Evolutionary conservation across 2,888 invertebrate genomes (phyloP), one percentile per base, ranked within the genome.

Genomic region (Tillus elongatus): DNA sequence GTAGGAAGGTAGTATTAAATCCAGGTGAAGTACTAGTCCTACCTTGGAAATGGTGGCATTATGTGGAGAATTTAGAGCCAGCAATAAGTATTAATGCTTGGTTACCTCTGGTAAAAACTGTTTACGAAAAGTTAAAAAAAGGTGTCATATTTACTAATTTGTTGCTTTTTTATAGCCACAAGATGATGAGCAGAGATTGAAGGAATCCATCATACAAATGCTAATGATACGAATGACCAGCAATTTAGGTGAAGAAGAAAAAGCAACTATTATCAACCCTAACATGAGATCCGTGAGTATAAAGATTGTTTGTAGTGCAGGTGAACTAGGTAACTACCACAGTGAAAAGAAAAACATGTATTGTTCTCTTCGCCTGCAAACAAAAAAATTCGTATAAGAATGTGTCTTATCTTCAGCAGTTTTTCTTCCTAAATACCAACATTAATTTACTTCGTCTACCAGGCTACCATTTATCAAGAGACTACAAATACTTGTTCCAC

Each of bases 31-130:
- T 90, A 1, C 67, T 97, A 19, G 75, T 86, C 53, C 84, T 97
- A 4, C 96, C 96, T 0, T 74, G 76, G 42, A 83, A 86, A 42
- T 97, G 96, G 95, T 97, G 96, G 96, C 96, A 96, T 68, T 93
- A 85, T 68, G 96, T 95, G 1, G 87, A 90, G 64, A 91, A 92
- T 58, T 84, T 89, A 69, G 68, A 72, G 2, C 61, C 70, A 24
- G 72, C 79, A 32, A 72, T 81, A 16, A 69, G 77, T 36, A 65
- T 81, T 3, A 82, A 82, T 54, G 68, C 70, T 26, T 82, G 82
- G 82, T 61, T 95, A 45, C 84, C 87, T 30, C 64, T 84, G 64
- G 82, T 80, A 68, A 61, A 65, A 33, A 10, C 12, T 31, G 6
- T 31, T 8, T 8, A 13, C 3, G 4, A 8, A 6, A 33, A 33